Base-by-base conservation (phyloP, 2,888 invertebrate genomes). In the Pardosa pseudoannulata region DNA sequence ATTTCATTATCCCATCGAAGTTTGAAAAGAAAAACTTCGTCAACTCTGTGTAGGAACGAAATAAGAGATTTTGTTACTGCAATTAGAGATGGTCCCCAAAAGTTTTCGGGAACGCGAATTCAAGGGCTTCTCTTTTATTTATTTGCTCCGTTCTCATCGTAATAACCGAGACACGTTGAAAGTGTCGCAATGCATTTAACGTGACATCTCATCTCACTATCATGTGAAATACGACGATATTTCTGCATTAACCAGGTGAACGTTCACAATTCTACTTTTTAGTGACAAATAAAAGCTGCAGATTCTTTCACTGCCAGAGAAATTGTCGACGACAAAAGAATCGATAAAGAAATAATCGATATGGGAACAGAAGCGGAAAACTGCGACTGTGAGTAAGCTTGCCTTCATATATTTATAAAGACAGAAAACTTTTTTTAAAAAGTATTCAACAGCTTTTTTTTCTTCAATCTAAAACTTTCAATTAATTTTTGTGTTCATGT, bases 161-260 rank as follows among this genome's bases (percentile, higher is more conserved):
- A 16, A 46, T 16, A 46, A 46, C 16, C 46, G 2, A 16, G 46
- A 46, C 9, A n/a, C 5, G 16, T 46, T 46, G 5, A 73, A 73
- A 80, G 39, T 31, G 70, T 70, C 81, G 32, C 62, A 68, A 23
- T 64, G 27, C 64, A 74, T 70, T 67, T 65, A 23, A 19, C 41
- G 70, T 39, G 9, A 39, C 28, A 9, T 74, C 56, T 50, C n/a
- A 23, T 36, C 23, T 62, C 27, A 27, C 62, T 62, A n/a, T n/a
- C n/a, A n/a, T n/a, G n/a, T n/a, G n/a, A n/a, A n/a, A n/a, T n/a
- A 46, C 27, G 81, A 70, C 70, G 41, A 75, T 75, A 70, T 74
- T 75, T 75, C 39, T 50, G 41, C 29, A 70, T 79, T 72, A 79
- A 27, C 79, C 56, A 29, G 29, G 74, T 39, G 68, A 68, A 16